Conservation (phyloP, 2,113 vertebrate genomes). For the Ancistrus triradiatus region DNA sequence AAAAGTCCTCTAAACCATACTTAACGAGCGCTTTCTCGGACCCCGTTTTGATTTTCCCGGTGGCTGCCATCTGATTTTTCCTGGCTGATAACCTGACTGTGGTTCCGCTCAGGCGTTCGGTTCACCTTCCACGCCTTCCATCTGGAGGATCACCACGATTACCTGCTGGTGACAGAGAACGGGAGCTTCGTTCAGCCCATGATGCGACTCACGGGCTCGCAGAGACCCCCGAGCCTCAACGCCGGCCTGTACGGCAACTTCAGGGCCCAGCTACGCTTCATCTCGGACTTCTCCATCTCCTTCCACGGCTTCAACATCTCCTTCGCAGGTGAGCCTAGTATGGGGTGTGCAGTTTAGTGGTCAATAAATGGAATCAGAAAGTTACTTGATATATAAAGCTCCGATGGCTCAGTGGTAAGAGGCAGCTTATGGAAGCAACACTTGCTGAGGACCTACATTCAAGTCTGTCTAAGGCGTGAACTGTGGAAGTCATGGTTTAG, state of each 20-base stretch:
- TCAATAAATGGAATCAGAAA: no score
- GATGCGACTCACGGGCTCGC: conserved; percentile 69
- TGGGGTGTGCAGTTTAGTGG: no score
- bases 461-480: no score
- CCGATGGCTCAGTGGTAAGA: no score
- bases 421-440: no score
- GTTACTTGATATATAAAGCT: no score
- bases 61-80: background rate
- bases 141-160: conserved; percentile 74
- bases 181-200: conserved; percentile 69
- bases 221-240: conserved; percentile 61
- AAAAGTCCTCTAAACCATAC: no score
- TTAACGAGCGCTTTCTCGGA: no score
- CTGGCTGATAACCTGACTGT: background rate
- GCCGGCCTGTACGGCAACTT: conserved; percentile 73
- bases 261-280: conserved; percentile 74
- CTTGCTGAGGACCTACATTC: no score
- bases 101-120: conserved; percentile 60
- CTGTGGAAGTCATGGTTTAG: no score
- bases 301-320: conserved; percentile 76
- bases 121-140: conserved; percentile 75
- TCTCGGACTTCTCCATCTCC: conserved; percentile 76
- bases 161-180: conserved; percentile 74
- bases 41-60: no score
- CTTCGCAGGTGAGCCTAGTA: conserved; percentile 68